These are phyloP conservation scores for Saimiri boliviensis DNA, from an alignment of 2,113 vertebrate species.

Conservation along the genomic window DNA sequence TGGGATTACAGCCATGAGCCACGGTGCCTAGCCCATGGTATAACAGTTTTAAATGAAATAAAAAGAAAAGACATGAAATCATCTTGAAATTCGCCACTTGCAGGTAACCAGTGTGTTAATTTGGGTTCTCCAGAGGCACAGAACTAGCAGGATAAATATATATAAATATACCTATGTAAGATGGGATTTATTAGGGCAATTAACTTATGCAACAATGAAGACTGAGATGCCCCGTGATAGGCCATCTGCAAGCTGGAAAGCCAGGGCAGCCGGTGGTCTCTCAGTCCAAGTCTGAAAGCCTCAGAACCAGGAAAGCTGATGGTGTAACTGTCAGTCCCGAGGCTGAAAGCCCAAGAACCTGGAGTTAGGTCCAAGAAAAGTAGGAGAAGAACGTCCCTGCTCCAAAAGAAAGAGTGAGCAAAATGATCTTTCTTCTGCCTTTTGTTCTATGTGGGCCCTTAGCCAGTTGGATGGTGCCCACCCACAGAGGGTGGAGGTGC, in stretches of 20 bases:
- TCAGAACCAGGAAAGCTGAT: not conserved
- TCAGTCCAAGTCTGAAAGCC: not conserved
- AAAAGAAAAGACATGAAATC: not conserved
- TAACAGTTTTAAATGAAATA: not conserved
- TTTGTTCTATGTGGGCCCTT: not conserved
- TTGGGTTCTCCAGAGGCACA: not conserved
- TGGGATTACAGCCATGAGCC: not conserved
- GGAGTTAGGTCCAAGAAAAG: not conserved
- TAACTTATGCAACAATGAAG: not conserved
- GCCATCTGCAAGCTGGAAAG: not conserved
- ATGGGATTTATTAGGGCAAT: not conserved
- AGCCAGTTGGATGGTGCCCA: not conserved
- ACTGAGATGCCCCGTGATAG: not conserved
- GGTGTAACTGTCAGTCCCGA: not conserved
- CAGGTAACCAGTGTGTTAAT: not conserved
- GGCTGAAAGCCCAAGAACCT: not conserved
- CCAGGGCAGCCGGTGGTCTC: not conserved
- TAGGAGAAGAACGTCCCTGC: not conserved
- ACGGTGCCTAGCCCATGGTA: not conserved
- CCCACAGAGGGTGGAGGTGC: not conserved
- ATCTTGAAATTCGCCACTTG: not conserved
- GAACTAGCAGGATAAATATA: not conserved
- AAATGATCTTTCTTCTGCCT: not conserved
- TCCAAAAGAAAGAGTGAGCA: not conserved
- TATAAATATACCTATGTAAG: not conserved